These are phyloP conservation scores for Chaenocephalus aceratus DNA, from an alignment of 2,113 vertebrate species.

Conservation along the genomic window DNA sequence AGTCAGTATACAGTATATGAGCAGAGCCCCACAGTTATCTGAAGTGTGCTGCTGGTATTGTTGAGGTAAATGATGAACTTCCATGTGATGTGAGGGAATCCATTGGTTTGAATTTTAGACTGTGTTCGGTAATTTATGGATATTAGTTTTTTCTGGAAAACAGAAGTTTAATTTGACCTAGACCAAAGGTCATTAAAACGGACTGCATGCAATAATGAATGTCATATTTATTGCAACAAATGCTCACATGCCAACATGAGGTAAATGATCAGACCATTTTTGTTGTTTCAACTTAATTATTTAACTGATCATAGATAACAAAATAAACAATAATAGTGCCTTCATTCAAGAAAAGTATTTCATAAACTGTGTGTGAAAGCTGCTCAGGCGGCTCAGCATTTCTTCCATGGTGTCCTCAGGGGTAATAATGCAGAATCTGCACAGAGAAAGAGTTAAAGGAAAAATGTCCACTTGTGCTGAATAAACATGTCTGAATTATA, in stretches of 20 bases:
- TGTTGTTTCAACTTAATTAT: neutral
- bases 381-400: constrained; percentile 63
- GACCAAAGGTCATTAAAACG: constrained; percentile 3
- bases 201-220: neutral
- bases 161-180: constrained; percentile 38
- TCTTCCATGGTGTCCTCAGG: constrained; percentile 56
- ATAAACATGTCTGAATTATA: no score
- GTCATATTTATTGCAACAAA: constrained; percentile 47
- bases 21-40: neutral
- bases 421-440: constrained; percentile 63
- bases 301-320: neutral
- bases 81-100: neutral
- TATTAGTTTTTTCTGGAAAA: constrained; percentile 55
- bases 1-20: neutral
- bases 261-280: neutral
- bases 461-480: neutral
- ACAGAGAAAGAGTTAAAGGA: neutral
- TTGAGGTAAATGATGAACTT: constrained; percentile 13
- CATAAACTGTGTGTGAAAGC: constrained; percentile 79
- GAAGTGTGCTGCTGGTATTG: neutral
- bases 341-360: constrained; percentile 68
- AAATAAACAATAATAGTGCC: neutral
- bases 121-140: neutral
- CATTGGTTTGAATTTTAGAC: constrained; percentile 45
- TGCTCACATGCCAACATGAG: neutral